Evolutionary conservation across 2,113 vertebrate genomes (phyloP), one percentile per base, ranked within the genome.

Genomic region (Malurus elegans): DNA sequence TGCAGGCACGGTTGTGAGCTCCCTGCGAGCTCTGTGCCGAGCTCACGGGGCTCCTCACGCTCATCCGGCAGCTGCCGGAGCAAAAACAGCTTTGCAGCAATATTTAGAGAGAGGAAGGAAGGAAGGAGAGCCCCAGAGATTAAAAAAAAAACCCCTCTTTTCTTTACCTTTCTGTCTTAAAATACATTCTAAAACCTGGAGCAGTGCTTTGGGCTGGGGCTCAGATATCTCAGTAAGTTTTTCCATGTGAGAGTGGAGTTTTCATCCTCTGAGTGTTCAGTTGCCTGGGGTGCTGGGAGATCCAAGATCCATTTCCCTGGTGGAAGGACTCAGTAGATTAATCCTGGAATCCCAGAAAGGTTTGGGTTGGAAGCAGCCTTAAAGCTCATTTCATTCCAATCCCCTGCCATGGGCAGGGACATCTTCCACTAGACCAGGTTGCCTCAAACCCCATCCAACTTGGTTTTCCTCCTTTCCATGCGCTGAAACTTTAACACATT

Each of bases 221-320:
- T 74, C 40, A 13, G 80, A 24, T 36, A 56, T 10, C 26, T 61
- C 6, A 0, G 48, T 4, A 67, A 40, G 12, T 4, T 69, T 84
- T 64, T 71, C 75, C 26, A 9, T 0, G 3, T 5, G 40, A 51
- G 61, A 88, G n/a, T 0, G 0, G 25, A 0, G 8, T 31, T 73
- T 74, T 47, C 32, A 9, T 36, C 54, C 54, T 1, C 0, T 0
- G 21, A 50, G 7, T 12, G 6, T 44, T 18, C 6, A 0, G 16
- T 23, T 87, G 25, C 32, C 4, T 0, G 0, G 23, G 42, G 29
- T 47, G 31, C 18, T 79, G 74, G 36, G 40, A 69, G 48, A 34
- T 4, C 62, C 0, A 0, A 79, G 75, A 66, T 85, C 32, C 3
- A 0, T 4, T 65, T 34, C 36, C 40, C 80, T 47, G 29, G 14